phyloP scores from a whole-genome alignment of 2,113 vertebrate genomes.

The Engraulis encrasicolus region DNA sequence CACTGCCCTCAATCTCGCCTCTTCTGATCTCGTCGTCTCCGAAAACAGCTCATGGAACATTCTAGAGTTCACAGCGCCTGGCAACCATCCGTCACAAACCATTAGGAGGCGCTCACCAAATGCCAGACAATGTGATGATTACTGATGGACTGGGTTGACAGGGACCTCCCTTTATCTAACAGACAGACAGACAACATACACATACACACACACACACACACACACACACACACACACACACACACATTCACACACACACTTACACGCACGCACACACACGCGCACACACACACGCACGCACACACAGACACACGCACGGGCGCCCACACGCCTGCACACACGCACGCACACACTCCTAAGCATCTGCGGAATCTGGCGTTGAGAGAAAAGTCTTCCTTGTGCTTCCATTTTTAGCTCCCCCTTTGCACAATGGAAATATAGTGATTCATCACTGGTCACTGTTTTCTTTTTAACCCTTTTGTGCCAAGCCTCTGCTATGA shows the following conservation, averaged over 20 bases:
- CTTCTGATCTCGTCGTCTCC: slow-evolving; percentile 24
- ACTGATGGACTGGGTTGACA: background rate
- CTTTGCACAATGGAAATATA: background rate
- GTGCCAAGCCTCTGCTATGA: too few relatives aligned
- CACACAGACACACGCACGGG: too few relatives aligned
- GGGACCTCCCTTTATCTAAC: too few relatives aligned
- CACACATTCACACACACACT: too few relatives aligned
- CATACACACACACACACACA: too few relatives aligned
- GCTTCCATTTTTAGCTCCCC: background rate
- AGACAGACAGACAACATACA: background rate
- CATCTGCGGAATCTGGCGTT: background rate
- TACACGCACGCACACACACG: too few relatives aligned
- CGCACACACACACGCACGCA: too few relatives aligned
- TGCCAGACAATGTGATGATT: background rate
- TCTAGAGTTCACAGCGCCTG: slow-evolving; percentile 24
- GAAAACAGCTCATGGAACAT: slow-evolving; percentile 43
- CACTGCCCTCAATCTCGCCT: background rate
- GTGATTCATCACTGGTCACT: background rate
- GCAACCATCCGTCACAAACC: slow-evolving; percentile 13
- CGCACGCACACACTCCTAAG: too few relatives aligned
- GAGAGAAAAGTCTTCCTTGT: background rate
- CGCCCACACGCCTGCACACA: too few relatives aligned
- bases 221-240: too few relatives aligned
- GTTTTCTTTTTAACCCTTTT: background rate
- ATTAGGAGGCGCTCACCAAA: slow-evolving; percentile 23